A percentile compares a stretch with the other conserved stretches of the same genome.
phyloP scores from a whole-genome alignment of 2,113 vertebrate species.

The Eurystomus gularis region DNA sequence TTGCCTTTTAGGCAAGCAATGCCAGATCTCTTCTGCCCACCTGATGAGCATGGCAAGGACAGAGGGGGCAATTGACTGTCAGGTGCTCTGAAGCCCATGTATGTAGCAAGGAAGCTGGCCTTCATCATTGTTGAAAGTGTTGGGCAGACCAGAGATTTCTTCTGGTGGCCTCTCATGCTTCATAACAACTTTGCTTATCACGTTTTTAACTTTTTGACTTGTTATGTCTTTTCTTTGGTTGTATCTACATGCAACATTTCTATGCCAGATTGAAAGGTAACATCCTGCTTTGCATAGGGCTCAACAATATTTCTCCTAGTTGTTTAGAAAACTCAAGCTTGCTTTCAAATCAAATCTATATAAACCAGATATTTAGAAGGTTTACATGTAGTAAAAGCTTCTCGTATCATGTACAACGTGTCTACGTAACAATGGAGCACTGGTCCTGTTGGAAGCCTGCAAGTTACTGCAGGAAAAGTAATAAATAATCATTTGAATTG shows the following conservation, averaged over 20 bases:
- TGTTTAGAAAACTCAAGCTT: neutral
- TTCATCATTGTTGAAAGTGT: neutral
- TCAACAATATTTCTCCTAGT: neutral
- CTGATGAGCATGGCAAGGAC: neutral
- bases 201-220: neutral
- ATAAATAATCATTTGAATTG: neutral
- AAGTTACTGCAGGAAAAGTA: neutral
- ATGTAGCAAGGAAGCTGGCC: neutral
- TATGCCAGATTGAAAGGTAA: neutral
- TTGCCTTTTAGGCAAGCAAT: neutral
- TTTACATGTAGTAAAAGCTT: neutral
- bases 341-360: neutral
- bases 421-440: neutral
- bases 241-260: neutral
- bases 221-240: neutral
- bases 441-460: neutral
- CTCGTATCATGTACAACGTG: rapidly evolving
- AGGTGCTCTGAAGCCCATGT: rapidly evolving
- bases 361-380: neutral
- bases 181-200: neutral
- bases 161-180: neutral
- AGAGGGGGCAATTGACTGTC: neutral
- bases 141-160: neutral
- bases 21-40: neutral
- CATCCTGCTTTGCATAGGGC: neutral